Percentiles rank a stretch among this genome's conserved stretches.
Evolutionary conservation across 2,113 vertebrate species (phyloP).

Genomic region (Microcebus jonahi): DNA sequence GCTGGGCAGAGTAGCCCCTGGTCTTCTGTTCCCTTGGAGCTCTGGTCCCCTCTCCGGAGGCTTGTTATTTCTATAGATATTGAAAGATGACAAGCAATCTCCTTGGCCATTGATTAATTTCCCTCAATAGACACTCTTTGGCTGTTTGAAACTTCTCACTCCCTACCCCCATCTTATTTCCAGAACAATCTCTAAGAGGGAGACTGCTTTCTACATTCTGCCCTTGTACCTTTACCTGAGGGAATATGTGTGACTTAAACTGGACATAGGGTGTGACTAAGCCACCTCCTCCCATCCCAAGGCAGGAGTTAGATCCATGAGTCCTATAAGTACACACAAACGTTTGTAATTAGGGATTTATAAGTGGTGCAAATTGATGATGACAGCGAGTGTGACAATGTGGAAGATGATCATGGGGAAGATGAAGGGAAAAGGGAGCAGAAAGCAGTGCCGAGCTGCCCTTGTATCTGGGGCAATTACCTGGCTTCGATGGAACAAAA

Average conservation of each 20-base stretch:
- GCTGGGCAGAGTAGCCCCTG: constrained; percentile 34
- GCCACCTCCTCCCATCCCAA: background rate
- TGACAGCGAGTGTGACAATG: background rate
- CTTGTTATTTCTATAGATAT: constrained; percentile 76
- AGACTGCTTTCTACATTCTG: background rate
- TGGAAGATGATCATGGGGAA: background rate
- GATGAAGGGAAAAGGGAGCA: background rate
- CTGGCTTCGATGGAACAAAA: background rate
- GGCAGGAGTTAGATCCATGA: background rate
- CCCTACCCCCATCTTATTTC: background rate
- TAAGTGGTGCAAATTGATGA: background rate
- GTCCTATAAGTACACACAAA: background rate
- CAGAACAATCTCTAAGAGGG: background rate
- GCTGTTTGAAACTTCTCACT: constrained; percentile 41
- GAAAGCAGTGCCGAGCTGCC: background rate
- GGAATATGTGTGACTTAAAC: background rate
- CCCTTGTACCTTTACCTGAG: background rate
- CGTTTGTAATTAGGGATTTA: background rate
- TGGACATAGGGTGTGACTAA: background rate
- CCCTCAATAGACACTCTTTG: constrained; percentile 52
- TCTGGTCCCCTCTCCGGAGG: constrained; percentile 59
- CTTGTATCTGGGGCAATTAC: background rate
- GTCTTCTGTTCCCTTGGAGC: constrained; percentile 56
- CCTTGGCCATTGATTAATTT: constrained; percentile 76
- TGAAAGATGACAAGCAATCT: constrained; percentile 79